Evolutionary conservation across 2,113 vertebrate species (phyloP).

Genomic region (Laterallus jamaicensis): DNA sequence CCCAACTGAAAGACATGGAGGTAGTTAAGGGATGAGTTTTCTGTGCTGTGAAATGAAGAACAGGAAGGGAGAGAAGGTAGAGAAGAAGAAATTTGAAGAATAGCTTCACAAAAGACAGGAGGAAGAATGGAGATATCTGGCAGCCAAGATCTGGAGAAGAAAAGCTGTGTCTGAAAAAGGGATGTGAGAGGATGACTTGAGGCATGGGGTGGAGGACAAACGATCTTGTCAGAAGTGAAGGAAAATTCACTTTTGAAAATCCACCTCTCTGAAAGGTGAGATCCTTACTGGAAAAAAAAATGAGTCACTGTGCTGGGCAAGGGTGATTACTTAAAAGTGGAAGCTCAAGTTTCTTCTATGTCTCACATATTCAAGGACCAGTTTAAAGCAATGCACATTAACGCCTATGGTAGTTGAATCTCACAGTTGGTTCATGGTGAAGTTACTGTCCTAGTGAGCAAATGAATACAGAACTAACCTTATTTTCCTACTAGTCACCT

Average conservation of each 20-base stretch:
- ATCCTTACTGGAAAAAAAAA: neutral
- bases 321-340: neutral
- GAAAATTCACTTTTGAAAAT: neutral
- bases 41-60: neutral
- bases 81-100: neutral
- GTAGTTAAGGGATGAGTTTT: neutral
- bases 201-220: rapidly evolving
- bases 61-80: neutral
- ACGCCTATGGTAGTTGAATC: neutral
- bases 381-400: neutral
- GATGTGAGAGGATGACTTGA: neutral
- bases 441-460: neutral
- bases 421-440: neutral
- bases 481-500: neutral
- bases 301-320: neutral
- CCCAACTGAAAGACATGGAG: neutral
- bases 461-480: neutral
- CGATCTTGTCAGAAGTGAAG: neutral
- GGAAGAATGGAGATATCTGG: neutral
- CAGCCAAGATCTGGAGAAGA: neutral
- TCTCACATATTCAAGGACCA: neutral
- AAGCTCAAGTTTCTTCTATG: neutral
- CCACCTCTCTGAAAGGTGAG: neutral
- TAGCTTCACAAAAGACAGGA: neutral
- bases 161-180: neutral